phyloP scores from a whole-genome alignment of 2,797 vertebrate species.

The Nannoperca obscura region DNA sequence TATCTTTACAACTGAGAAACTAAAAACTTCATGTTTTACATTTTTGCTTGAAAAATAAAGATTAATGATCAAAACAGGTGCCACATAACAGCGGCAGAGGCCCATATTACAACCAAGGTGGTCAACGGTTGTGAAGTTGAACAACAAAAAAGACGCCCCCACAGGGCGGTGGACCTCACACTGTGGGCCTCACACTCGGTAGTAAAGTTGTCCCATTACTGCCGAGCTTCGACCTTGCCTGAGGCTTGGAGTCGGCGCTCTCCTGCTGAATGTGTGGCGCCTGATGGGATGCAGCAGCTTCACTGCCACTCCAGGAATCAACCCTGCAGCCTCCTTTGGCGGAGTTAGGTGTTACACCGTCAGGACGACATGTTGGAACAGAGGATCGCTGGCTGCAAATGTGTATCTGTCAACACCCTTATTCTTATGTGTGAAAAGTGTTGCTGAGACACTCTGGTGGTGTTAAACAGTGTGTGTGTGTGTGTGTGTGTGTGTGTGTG shows the following conservation, averaged over 20 bases:
- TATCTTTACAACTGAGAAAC: neutral
- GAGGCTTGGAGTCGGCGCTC: constrained; percentile 16
- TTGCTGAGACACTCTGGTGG: neutral
- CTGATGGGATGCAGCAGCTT: neutral
- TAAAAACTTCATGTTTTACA: neutral
- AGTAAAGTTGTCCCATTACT: constrained; percentile 6
- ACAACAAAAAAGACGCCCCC: neutral
- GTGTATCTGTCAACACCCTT: neutral
- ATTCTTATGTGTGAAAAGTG: constrained; percentile 7
- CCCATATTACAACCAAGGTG: neutral
- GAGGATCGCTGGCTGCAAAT: neutral
- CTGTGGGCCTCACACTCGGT: neutral
- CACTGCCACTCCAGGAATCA: neutral
- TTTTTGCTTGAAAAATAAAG: neutral
- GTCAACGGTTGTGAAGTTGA: neutral
- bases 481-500: neutral
- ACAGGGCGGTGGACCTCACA: neutral
- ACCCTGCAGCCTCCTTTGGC: neutral
- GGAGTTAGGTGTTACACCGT: neutral
- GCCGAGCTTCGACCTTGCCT: constrained; percentile 28
- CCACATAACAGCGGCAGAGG: neutral
- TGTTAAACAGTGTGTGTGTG: neutral
- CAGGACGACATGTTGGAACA: neutral
- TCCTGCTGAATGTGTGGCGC: constrained; percentile 21
- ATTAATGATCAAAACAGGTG: neutral